Conservation (phyloP, 1,140 invertebrate genomes). For the Colletes latitarsis region DNA sequence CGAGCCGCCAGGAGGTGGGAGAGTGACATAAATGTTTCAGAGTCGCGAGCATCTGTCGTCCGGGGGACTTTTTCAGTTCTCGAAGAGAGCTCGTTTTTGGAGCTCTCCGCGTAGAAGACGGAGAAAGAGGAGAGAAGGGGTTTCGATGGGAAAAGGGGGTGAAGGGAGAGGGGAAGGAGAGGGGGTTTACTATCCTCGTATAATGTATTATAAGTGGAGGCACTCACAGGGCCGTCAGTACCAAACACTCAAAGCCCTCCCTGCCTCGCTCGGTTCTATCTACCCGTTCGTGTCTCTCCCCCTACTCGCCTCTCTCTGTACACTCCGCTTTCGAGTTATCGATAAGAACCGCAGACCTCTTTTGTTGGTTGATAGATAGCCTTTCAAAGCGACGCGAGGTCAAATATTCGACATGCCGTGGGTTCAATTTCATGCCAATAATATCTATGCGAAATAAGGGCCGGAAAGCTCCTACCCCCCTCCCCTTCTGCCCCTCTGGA, state of each 20-base stretch:
- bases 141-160: neutral
- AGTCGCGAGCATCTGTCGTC: constrained; percentile 59
- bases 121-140: constrained; percentile 26
- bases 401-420: constrained; percentile 66
- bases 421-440: constrained; percentile 71
- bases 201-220: constrained; percentile 72
- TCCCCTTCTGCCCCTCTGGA: neutral
- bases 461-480: neutral
- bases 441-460: constrained; percentile 61
- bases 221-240: constrained; percentile 69
- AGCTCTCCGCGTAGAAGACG: constrained; percentile 38
- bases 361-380: constrained; percentile 73
- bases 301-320: constrained; percentile 32
- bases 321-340: constrained; percentile 70
- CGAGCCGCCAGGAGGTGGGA: neutral
- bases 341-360: constrained; percentile 68
- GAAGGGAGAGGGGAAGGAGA: neutral
- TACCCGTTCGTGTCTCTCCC: constrained; percentile 18
- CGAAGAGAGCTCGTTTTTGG: constrained; percentile 54
- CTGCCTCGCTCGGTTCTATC: constrained; percentile 24
- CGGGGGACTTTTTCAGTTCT: constrained; percentile 49
- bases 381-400: constrained; percentile 66
- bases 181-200: constrained; percentile 53
- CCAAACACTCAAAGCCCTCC: constrained; percentile 65
- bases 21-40: constrained; percentile 59